Conservation (phyloP, 30 jellyfish, hydroid and myxozoan genomes). For the Nemopilema nomurai region DNA sequence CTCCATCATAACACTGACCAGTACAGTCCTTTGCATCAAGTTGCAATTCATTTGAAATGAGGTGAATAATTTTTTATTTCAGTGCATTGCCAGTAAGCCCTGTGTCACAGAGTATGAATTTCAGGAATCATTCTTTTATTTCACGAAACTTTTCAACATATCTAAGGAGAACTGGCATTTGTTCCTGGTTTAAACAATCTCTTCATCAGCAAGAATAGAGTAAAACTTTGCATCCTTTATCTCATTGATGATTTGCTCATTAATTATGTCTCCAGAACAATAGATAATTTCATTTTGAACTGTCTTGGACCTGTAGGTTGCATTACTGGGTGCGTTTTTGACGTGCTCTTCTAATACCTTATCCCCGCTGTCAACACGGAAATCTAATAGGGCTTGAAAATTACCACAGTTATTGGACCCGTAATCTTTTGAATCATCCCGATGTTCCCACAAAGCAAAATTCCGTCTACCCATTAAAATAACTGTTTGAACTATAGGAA, state of each 20-base stretch:
- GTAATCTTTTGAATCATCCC: slow-evolving; percentile 25
- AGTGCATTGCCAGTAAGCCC: slow-evolving; percentile 27
- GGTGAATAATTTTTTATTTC: neutral
- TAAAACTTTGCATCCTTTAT: neutral
- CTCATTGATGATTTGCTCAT: slow-evolving; percentile 8
- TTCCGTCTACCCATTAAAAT: slow-evolving; percentile 8
- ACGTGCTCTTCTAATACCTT: slow-evolving; percentile 11
- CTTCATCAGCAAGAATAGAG: slow-evolving; percentile 36
- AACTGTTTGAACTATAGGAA: slow-evolving; percentile 2
- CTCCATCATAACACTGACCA: slow-evolving; percentile 42
- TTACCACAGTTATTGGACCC: slow-evolving; percentile 16
- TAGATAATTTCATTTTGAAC: slow-evolving; percentile 22
- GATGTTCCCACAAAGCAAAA: slow-evolving; percentile 15
- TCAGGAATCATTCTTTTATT: slow-evolving; percentile 13
- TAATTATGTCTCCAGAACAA: slow-evolving; percentile 22
- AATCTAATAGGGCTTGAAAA: slow-evolving; percentile 33
- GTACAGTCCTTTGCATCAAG: slow-evolving; percentile 3
- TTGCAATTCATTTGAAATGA: neutral
- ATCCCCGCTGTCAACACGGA: slow-evolving; percentile 37
- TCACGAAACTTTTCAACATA: slow-evolving; percentile 16
- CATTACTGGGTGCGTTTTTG: slow-evolving; percentile 24
- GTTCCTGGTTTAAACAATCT: slow-evolving; percentile 34
- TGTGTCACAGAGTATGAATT: slow-evolving; percentile 13
- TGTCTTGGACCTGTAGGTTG: slow-evolving; percentile 33
- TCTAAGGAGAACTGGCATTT: slow-evolving; percentile 29